Percentiles rank a stretch among this genome's conserved stretches.
These are phyloP conservation scores for Papilio gigon DNA, from an alignment of 2,888 invertebrate species.

Conservation along the genomic window DNA sequence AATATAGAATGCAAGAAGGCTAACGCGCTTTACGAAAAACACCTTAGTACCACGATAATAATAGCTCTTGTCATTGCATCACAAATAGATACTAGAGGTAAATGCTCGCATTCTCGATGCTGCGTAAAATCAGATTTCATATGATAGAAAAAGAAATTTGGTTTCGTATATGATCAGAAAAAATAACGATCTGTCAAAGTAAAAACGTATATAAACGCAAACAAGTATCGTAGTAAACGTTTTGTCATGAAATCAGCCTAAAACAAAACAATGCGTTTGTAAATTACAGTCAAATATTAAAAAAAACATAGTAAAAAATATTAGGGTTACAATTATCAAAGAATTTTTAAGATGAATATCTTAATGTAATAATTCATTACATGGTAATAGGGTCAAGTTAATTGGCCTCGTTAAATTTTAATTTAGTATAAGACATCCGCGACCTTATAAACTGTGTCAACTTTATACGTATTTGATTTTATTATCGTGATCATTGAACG, in stretches of 20 bases:
- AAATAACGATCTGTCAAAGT: no score
- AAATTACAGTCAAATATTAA: no score
- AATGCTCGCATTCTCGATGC: neutral
- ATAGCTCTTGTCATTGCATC: neutral
- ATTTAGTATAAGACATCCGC: neutral
- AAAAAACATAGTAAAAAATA: no score
- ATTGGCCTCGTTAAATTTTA: constrained; percentile 11
- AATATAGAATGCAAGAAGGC: constrained; percentile 10
- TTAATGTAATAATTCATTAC: constrained; percentile 11
- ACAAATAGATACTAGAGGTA: neutral
- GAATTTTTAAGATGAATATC: no score
- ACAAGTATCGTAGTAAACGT: no score
- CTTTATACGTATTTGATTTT: neutral
- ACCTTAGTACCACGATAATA: neutral
- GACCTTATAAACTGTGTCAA: neutral
- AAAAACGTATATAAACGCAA: no score
- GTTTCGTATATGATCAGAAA: no score
- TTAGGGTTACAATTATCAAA: no score
- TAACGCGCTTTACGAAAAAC: neutral
- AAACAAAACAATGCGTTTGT: no score
- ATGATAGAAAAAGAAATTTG: neutral
- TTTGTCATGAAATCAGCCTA: no score
- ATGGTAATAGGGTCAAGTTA: constrained; percentile 18
- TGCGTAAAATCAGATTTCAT: neutral
- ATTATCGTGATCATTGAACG: neutral